Percentiles rank a stretch among this genome's conserved stretches.
phyloP scores from a whole-genome alignment of 2,113 vertebrate genomes.

The Buteo buteo region DNA sequence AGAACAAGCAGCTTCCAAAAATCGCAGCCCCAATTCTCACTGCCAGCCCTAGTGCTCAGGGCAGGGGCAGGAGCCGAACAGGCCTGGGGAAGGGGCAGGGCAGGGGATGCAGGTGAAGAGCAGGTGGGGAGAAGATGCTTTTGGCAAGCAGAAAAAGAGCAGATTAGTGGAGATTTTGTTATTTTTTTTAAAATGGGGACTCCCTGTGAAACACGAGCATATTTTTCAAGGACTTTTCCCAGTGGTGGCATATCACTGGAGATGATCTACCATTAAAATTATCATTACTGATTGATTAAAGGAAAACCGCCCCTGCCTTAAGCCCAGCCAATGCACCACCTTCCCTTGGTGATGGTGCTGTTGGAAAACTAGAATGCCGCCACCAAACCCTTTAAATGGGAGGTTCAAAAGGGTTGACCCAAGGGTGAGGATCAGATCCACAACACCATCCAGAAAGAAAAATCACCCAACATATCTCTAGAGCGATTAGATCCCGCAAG shows the following conservation, averaged over 20 bases:
- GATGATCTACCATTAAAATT: neutral
- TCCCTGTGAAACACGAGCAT: neutral
- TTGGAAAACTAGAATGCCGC: neutral
- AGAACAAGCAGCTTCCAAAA: neutral
- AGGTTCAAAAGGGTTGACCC: neutral
- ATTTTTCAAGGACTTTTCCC: neutral
- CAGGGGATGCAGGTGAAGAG: neutral
- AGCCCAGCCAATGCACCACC: neutral
- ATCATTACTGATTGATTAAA: neutral
- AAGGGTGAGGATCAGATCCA: conserved; percentile 8
- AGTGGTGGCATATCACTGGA: neutral
- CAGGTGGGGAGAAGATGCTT: neutral
- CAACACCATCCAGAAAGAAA: neutral
- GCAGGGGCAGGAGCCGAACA: neutral
- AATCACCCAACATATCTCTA: neutral
- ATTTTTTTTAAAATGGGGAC: neutral
- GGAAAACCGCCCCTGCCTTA: neutral
- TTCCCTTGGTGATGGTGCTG: neutral
- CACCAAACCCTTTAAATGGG: neutral
- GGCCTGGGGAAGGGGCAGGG: neutral
- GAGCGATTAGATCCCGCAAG: conserved; percentile 16
- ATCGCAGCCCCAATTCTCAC: fast-evolving
- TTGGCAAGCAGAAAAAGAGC: neutral
- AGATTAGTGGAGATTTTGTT: neutral
- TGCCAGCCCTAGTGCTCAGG: neutral